These are phyloP conservation scores for Trigoniulus corallinus DNA, from an alignment of 1,140 invertebrate species.

Conservation along the genomic window DNA sequence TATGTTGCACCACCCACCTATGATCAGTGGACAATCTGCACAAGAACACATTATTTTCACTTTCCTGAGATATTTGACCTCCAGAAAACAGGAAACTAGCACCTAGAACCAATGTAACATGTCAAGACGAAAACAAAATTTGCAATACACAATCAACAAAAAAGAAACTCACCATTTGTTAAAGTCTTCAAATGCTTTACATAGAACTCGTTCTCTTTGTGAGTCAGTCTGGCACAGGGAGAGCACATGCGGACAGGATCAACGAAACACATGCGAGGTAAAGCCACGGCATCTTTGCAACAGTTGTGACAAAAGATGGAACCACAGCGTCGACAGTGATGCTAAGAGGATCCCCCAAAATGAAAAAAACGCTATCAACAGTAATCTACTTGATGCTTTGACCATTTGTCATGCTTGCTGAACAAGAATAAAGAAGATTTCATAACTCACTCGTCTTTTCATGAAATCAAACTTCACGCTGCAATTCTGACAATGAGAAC, in stretches of 20 bases:
- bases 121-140: conserved; percentile 3
- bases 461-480: conserved; percentile 30
- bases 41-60: not conserved
- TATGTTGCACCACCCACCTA: no score
- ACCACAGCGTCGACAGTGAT: conserved; percentile 40
- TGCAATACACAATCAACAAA: not conserved
- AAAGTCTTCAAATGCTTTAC: conserved; percentile 32
- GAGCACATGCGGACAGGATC: conserved; percentile 35
- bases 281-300: conserved; percentile 25
- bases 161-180: conserved; percentile 24
- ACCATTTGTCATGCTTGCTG: no score
- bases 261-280: conserved; percentile 37
- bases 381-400: no score
- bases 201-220: conserved; percentile 35
- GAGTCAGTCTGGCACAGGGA: conserved; percentile 26
- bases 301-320: conserved; percentile 32
- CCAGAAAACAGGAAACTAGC: conserved; percentile 14
- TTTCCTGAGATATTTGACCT: conserved; percentile 10
- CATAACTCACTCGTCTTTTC: conserved; percentile 28
- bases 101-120: conserved; percentile 16
- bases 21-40: conserved; percentile 23
- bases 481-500: conserved; percentile 25
- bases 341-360: conserved; percentile 21
- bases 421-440: no score
- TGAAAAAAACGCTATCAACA: not conserved